Evolutionary conservation across 2,113 vertebrate genomes (phyloP).

Genomic region (Ginglymostoma cirratum): DNA sequence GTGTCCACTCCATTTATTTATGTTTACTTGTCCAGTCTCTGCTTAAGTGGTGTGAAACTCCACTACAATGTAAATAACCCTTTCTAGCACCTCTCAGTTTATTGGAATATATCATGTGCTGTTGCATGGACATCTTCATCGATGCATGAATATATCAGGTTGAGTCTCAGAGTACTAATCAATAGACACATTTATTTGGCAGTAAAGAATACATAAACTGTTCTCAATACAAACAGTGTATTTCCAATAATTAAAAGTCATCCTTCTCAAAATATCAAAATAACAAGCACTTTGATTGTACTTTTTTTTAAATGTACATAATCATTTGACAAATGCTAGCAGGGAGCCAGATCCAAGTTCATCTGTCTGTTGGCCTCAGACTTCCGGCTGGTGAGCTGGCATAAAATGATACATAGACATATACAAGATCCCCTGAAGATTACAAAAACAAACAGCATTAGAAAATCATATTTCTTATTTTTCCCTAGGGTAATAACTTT

Average conservation of each 20-base stretch:
- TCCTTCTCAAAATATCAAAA: conserved; percentile 10
- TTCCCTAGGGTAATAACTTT: background rate
- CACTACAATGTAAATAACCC: background rate
- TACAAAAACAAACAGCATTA: background rate
- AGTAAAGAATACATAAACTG: background rate
- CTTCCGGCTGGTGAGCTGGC: background rate
- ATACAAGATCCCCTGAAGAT: background rate
- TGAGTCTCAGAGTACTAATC: background rate
- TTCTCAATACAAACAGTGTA: background rate
- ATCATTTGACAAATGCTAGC: background rate
- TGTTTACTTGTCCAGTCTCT: background rate
- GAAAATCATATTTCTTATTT: background rate
- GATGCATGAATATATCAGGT: background rate
- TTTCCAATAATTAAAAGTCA: background rate
- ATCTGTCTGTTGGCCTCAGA: background rate
- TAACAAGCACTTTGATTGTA: background rate
- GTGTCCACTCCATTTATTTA: background rate
- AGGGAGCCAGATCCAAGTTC: background rate
- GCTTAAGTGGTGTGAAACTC: background rate
- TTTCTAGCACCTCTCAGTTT: background rate
- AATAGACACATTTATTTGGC: background rate
- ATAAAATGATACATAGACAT: background rate
- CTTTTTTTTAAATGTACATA: too few relatives aligned
- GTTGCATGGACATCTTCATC: background rate
- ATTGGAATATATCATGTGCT: background rate